These are phyloP conservation scores for Gryon sp. DNA, from an alignment of 1,140 invertebrate species.

Conservation along the genomic window DNA sequence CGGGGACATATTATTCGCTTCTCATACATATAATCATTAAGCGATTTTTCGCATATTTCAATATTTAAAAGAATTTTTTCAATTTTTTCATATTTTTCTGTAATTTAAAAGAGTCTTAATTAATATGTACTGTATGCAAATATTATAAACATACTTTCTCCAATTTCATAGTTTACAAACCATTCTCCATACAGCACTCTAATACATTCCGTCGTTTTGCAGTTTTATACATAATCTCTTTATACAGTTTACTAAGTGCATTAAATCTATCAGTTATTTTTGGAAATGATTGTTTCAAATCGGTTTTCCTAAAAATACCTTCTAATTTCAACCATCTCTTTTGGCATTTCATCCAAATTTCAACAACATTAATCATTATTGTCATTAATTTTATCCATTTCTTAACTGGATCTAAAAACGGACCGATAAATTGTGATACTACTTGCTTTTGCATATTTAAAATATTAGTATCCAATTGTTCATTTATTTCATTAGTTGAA, in stretches of 20 bases:
- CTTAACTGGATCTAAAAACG: conserved; percentile 88
- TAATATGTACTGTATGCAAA: not conserved
- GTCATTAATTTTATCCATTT: conserved; percentile 90
- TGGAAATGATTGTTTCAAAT: conserved; percentile 90
- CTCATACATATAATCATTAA: conserved; percentile 92
- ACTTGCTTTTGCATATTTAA: conserved; percentile 95
- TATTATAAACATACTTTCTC: too few relatives aligned
- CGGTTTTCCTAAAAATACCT: conserved; percentile 92
- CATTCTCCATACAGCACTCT: conserved; percentile 88
- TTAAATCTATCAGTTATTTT: conserved; percentile 94
- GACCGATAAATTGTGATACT: conserved; percentile 92
- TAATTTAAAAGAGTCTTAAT: conserved; percentile 35
- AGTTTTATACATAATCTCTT: conserved; percentile 90
- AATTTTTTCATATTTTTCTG: conserved; percentile 87
- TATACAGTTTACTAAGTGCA: conserved; percentile 89
- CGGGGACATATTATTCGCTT: conserved; percentile 92
- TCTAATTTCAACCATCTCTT: conserved; percentile 94
- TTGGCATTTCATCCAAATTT: conserved; percentile 91
- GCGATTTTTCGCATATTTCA: conserved; percentile 93
- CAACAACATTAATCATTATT: conserved; percentile 90
- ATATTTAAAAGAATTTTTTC: conserved; percentile 85
- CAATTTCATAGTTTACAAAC: too few relatives aligned
- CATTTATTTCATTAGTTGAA: conserved; percentile 88
- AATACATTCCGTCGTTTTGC: conserved; percentile 88
- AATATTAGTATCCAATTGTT: conserved; percentile 89